These are phyloP conservation scores for Invenusta paracnida DNA, from an alignment of 2,888 invertebrate genomes.

Conservation along the genomic window DNA sequence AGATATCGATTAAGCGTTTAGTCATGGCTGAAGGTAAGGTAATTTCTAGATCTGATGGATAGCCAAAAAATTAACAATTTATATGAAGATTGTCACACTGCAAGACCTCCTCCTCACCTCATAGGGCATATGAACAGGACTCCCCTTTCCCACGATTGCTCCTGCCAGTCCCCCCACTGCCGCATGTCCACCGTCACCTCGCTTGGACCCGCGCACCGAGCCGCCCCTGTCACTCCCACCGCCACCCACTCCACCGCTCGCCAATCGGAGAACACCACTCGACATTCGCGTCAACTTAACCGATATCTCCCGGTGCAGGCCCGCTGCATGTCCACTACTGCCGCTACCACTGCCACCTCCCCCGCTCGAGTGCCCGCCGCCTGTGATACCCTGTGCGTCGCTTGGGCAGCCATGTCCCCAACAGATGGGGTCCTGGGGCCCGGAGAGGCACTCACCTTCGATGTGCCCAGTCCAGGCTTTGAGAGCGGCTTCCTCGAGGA, in stretches of 20 bases:
- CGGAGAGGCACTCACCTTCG: not conserved
- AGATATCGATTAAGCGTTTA: too few species aligned
- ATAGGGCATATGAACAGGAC: too few species aligned
- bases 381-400: not conserved
- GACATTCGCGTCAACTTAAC: slow-evolving; percentile 30
- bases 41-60: too few species aligned
- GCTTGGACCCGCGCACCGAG: not conserved
- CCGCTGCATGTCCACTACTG: not conserved
- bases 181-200: too few species aligned
- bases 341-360: not conserved
- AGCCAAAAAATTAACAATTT: too few species aligned
- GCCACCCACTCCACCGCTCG: too few species aligned
- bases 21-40: too few species aligned
- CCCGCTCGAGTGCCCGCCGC: not conserved
- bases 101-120: too few species aligned
- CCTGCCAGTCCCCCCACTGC: too few species aligned
- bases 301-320: slow-evolving; percentile 25
- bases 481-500: slow-evolving; percentile 72
- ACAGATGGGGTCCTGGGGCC: not conserved
- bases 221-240: not conserved
- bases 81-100: too few species aligned
- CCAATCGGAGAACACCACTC: slow-evolving; percentile 17
- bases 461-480: slow-evolving; percentile 28
- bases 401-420: slow-evolving; percentile 12
- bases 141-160: too few species aligned